Conservation (phyloP, 1,140 invertebrate genomes). For the Drosophila pectinifera region DNA sequence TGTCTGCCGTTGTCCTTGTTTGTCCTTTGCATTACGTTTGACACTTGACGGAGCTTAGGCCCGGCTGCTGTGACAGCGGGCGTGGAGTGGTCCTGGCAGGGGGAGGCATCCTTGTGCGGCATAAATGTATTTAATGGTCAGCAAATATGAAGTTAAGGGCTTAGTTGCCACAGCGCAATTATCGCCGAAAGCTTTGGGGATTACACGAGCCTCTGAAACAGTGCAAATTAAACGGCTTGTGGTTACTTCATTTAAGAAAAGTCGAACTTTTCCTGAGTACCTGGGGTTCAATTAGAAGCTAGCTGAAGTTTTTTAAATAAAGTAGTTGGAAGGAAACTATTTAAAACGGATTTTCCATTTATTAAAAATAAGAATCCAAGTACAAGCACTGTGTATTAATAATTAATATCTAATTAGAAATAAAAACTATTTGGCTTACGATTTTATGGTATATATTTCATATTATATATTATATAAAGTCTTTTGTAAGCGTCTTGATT, state of each 20-base stretch:
- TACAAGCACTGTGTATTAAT: too few relatives aligned
- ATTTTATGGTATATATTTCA: too few relatives aligned
- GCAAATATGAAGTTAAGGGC: constrained; percentile 79
- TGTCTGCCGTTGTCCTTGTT: constrained; percentile 54
- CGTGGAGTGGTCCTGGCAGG: constrained; percentile 5
- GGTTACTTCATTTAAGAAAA: not conserved
- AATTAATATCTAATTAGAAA: too few relatives aligned
- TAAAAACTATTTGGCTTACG: too few relatives aligned
- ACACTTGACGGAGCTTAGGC: constrained; percentile 80
- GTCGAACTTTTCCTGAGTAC: not conserved
- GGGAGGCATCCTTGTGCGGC: constrained; percentile 19
- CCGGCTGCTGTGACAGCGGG: constrained; percentile 71
- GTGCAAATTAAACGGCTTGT: constrained; percentile 8
- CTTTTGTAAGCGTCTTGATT: too few relatives aligned
- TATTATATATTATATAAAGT: too few relatives aligned
- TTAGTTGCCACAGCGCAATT: constrained; percentile 63
- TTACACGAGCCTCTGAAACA: constrained; percentile 1
- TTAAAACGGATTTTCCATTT: not conserved
- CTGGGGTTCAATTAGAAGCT: not conserved
- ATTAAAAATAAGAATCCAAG: too few relatives aligned
- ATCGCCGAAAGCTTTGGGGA: constrained; percentile 23
- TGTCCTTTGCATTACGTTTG: constrained; percentile 68
- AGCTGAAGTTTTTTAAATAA: not conserved
- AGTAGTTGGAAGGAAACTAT: too few relatives aligned
- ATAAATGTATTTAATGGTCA: constrained; percentile 74